These are phyloP conservation scores for Scaptomyza hsui DNA, from an alignment of 1,140 invertebrate species.

Conservation along the genomic window DNA sequence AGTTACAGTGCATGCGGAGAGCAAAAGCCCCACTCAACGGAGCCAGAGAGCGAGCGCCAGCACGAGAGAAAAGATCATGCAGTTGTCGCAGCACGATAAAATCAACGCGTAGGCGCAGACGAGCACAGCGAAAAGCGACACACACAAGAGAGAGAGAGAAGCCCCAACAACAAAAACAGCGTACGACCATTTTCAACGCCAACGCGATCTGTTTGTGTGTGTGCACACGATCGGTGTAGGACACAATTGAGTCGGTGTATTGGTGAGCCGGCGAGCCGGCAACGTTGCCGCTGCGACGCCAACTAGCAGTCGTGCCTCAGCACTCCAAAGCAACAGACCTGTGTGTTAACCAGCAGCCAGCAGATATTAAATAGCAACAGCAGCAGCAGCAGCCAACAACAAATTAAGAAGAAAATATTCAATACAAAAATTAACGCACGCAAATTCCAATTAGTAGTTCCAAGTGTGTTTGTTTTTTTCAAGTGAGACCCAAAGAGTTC, in stretches of 20 bases:
- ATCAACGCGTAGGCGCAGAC: conserved; percentile 17
- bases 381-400: conserved; percentile 17
- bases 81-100: not conserved
- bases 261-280: conserved; percentile 47
- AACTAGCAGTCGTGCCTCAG: conserved; percentile 72
- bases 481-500: not conserved
- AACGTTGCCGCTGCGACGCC: conserved; percentile 42
- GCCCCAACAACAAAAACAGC: conserved; percentile 11
- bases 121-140: conserved; percentile 2
- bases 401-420: not conserved
- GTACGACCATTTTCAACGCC: conserved; percentile 23
- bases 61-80: conserved; percentile 5
- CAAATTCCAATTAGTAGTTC: not conserved
- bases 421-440: not conserved
- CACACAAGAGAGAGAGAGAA: conserved; percentile 28
- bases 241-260: conserved; percentile 8
- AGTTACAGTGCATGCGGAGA: conserved; percentile 17
- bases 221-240: conserved; percentile 6
- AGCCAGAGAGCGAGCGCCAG: not conserved
- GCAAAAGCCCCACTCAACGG: not conserved
- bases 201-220: conserved; percentile 29
- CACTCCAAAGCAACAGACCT: conserved; percentile 67
- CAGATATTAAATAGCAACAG: conserved; percentile 28
- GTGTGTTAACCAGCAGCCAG: conserved; percentile 24
- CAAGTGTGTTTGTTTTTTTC: not conserved